Base-by-base conservation (phyloP, 2,113 vertebrate genomes). In the Noturus placidus region DNA sequence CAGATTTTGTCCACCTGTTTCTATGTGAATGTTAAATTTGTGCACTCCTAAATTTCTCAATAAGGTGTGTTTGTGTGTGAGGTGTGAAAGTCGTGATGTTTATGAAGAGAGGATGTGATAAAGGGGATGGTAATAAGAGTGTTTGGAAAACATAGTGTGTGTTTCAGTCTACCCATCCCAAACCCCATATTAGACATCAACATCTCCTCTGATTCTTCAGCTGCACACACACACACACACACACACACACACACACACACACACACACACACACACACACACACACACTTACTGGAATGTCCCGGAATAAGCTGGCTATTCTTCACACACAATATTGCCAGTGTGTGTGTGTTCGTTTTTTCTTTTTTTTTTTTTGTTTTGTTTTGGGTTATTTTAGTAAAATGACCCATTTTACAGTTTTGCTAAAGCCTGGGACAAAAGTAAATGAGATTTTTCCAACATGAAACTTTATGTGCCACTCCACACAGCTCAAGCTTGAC, bases 1-100 rank as follows among this genome's bases (percentile, higher is more conserved):
- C 61, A 46, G 61, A 83, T 83, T 67, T 67, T 86, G 77, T 85
- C 85, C 84, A 87, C 56, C 56, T 65, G 76, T 50, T 83, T 83
- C 61, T 10, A 33, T 50, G 79, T 61, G 56, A 82, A 79, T 20
- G 46, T 46, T 61, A 59, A 20, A 84, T 82, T 87, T 87, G 69
- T 78, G 85, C 85, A 61, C 86, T 52, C 63, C 83, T 56, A 14
- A 38, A 50, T 65, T 61, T 82, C 81, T 65, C 59, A 82, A 79
- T 30, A 17, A 78, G 25, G 35, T 65, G 22, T 50, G 59, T 67
- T 50, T n/a, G 81, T 65, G 61, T 67, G 7, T 11, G 38, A 67
- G 82, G 82, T 67, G 82, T 70, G 61, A 78, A 65, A 25, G 63
- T 56, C 15, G 22, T 38, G 42, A 25, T 57, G 33, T 20, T 50